A percentile compares a stretch with the other conserved stretches of the same genome.
phyloP scores from a whole-genome alignment of 2,888 invertebrate genomes.

The Trichogramma dendrolimi region DNA sequence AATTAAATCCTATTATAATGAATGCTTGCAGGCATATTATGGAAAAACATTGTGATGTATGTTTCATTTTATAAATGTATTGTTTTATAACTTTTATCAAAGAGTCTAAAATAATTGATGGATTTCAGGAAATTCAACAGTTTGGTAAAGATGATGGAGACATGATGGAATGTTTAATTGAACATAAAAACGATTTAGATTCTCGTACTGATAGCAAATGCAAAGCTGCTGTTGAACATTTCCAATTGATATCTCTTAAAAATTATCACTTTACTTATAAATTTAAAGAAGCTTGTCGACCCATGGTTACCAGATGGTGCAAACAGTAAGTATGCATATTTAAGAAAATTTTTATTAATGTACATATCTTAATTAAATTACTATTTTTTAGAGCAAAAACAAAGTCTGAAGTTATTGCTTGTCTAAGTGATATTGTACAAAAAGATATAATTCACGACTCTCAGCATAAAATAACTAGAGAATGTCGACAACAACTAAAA shows the following conservation, averaged over 20 bases:
- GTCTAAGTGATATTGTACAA: slow-evolving; percentile 84
- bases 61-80: neutral
- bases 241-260: slow-evolving; percentile 88
- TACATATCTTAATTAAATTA: neutral
- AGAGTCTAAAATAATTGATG: slow-evolving; percentile 4
- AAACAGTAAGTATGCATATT: slow-evolving; percentile 44
- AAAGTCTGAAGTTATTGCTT: slow-evolving; percentile 77
- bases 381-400: slow-evolving; percentile 61
- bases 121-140: slow-evolving; percentile 57
- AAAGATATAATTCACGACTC: slow-evolving; percentile 74
- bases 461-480: slow-evolving; percentile 77
- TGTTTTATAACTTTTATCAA: neutral
- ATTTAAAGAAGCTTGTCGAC: slow-evolving; percentile 90
- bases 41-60: slow-evolving; percentile 66
- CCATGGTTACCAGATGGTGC: slow-evolving; percentile 66
- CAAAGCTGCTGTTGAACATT: slow-evolving; percentile 91
- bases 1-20: slow-evolving; percentile 83
- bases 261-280: slow-evolving; percentile 90
- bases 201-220: slow-evolving; percentile 79
- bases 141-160: slow-evolving; percentile 77
- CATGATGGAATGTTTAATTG: slow-evolving; percentile 89
- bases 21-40: slow-evolving; percentile 78
- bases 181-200: slow-evolving; percentile 83
- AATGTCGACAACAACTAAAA: slow-evolving; percentile 85
- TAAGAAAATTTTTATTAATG: neutral